phyloP scores from a whole-genome alignment of 1,140 invertebrate genomes.

The Rhagoletis zephyria region DNA sequence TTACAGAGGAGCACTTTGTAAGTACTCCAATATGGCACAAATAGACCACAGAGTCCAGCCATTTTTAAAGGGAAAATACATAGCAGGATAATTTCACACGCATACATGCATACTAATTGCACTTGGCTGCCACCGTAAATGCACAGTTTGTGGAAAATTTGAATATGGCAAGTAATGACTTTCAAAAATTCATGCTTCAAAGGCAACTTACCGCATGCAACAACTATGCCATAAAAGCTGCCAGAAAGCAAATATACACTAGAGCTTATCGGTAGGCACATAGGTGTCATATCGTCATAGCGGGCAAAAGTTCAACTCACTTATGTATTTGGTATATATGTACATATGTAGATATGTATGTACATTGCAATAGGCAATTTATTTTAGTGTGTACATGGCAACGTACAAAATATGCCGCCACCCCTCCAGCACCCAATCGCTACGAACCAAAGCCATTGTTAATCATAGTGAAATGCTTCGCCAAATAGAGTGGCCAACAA shows the following conservation, averaged over 20 bases:
- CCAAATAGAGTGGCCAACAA: conserved; percentile 43
- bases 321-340: no score
- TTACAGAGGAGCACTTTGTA: not conserved
- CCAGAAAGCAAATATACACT: not conserved
- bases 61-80: not conserved
- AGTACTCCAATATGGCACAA: not conserved
- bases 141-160: conserved; percentile 21
- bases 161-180: conserved; percentile 36
- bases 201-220: conserved; percentile 18
- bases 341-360: no score
- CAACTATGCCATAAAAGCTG: not conserved
- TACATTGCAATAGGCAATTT: not conserved
- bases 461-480: conserved; percentile 22
- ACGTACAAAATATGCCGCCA: not conserved
- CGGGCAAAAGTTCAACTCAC: not conserved
- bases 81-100: not conserved
- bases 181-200: conserved; percentile 48
- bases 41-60: not conserved
- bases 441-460: not conserved
- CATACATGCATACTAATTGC: not conserved
- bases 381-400: not conserved
- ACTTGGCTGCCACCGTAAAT: conserved; percentile 16
- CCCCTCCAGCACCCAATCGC: not conserved
- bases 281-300: not conserved
- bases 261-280: not conserved